Percentiles rank a stretch among this genome's conserved stretches.
These are phyloP conservation scores for Porites divaricata DNA, from an alignment of 92 coral and sea anemone genomes.

Conservation along the genomic window DNA sequence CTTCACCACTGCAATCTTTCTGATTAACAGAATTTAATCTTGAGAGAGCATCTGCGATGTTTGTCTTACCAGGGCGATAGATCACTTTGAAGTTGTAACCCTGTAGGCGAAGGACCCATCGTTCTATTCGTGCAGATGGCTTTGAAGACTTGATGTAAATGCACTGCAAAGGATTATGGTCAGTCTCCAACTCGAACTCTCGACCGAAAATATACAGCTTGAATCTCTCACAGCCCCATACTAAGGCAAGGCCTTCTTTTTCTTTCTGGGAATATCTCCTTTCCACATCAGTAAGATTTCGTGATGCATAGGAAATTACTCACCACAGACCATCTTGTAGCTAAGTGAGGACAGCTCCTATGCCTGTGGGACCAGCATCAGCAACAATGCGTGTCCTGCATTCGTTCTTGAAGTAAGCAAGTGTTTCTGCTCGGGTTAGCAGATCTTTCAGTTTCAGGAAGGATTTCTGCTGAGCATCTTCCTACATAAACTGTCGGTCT, in stretches of 20 bases:
- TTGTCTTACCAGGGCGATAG: slow-evolving; percentile 61
- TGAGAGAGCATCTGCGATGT: slow-evolving; percentile 62
- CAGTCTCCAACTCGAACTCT: slow-evolving; percentile 59
- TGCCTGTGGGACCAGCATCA: too few species aligned
- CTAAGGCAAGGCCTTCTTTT: slow-evolving; percentile 42
- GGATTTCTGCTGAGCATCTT: slow-evolving; percentile 40
- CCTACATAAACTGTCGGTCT: not conserved
- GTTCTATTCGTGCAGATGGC: slow-evolving; percentile 45
- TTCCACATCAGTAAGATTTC: too few species aligned
- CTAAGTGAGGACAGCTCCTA: too few species aligned
- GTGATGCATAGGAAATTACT: slow-evolving; percentile 59
- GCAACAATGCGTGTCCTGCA: slow-evolving; percentile 54
- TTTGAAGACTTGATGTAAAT: slow-evolving; percentile 48
- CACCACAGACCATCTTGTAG: slow-evolving; percentile 32
- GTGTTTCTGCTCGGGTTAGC: slow-evolving; percentile 27
- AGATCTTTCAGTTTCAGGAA: slow-evolving; percentile 45
- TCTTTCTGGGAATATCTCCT: too few species aligned
- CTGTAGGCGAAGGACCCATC: slow-evolving; percentile 50
- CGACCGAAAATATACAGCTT: slow-evolving; percentile 56
- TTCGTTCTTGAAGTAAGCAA: slow-evolving; percentile 61
- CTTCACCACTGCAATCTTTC: slow-evolving; percentile 16
- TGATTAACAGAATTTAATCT: not conserved
- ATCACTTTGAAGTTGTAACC: slow-evolving; percentile 35
- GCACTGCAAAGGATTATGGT: slow-evolving; percentile 60
- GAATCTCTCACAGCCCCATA: not conserved